Evolutionary conservation across 2,888 invertebrate genomes (phyloP).

Genomic region (Malachius bipustulatus): DNA sequence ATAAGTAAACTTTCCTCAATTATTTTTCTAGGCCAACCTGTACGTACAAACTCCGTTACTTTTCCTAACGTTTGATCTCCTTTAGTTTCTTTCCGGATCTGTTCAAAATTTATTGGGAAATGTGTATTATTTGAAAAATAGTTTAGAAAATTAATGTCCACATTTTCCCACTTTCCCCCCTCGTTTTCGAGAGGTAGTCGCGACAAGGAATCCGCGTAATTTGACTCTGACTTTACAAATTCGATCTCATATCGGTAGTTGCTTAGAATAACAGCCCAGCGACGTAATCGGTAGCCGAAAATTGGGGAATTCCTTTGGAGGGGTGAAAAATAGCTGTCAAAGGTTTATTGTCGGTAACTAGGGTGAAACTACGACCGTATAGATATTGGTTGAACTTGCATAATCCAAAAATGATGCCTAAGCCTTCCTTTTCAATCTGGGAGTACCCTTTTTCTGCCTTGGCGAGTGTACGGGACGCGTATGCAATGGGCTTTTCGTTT

Average conservation of each 20-base stretch:
- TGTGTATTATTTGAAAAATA: not conserved
- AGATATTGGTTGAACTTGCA: no score
- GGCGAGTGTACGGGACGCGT: no score
- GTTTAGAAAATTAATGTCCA: slow-evolving; percentile 1
- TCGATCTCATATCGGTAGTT: slow-evolving; percentile 3
- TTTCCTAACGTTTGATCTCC: slow-evolving; percentile 7
- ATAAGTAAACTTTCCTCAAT: slow-evolving; percentile 6
- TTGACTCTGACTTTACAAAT: not conserved
- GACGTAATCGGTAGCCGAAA: slow-evolving; percentile 4
- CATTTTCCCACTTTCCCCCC: not conserved
- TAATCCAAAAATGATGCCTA: no score
- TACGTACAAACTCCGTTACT: not conserved
- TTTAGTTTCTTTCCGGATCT: not conserved
- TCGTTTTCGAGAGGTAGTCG: slow-evolving; percentile 6
- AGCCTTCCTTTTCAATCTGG: no score
- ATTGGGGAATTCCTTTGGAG: not conserved
- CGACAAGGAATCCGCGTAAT: slow-evolving; percentile 14
- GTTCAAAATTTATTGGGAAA: slow-evolving; percentile 5
- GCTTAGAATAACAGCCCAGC: slow-evolving; percentile 6
- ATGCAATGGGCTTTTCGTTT: no score
- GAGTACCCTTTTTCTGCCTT: no score
- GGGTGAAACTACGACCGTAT: no score
- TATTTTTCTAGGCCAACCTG: slow-evolving; percentile 9
- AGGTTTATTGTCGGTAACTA: slow-evolving; percentile 1
- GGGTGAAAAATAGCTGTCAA: not conserved